A percentile compares a stretch with the other conserved stretches of the same genome.
phyloP scores from a whole-genome alignment of 2,797 vertebrate species.

The Peromyscus aztecus region DNA sequence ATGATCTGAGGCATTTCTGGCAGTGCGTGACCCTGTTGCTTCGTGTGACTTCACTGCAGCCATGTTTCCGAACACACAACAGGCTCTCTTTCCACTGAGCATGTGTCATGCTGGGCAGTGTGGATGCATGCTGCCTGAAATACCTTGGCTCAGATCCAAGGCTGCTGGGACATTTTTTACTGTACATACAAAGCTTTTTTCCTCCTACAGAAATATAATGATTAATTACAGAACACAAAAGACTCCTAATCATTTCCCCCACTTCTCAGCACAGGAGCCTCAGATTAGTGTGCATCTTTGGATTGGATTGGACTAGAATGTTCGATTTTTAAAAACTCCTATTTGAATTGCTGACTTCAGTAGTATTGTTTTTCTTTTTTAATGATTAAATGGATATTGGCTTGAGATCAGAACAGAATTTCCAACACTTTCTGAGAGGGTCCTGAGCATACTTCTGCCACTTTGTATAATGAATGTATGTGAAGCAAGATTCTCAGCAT shows the following conservation, averaged over 20 bases:
- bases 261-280: not conserved
- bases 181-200: not conserved
- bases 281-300: not conserved
- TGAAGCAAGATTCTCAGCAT: not conserved
- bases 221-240: not conserved
- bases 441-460: not conserved
- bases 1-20: not conserved
- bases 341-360: not conserved
- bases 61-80: not conserved
- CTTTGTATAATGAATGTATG: not conserved
- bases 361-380: not conserved
- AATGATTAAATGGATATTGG: not conserved
- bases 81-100: not conserved
- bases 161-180: not conserved
- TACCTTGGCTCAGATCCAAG: not conserved
- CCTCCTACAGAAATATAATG: not conserved
- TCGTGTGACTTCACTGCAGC: not conserved
- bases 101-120: rapidly evolving
- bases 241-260: not conserved
- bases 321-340: not conserved
- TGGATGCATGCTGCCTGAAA: not conserved
- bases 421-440: not conserved
- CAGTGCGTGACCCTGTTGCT: not conserved
- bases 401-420: not conserved
- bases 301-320: not conserved